Base-by-base conservation (phyloP, 64 coral and sea anemone genomes). In the Pocillopora damicornis region DNA sequence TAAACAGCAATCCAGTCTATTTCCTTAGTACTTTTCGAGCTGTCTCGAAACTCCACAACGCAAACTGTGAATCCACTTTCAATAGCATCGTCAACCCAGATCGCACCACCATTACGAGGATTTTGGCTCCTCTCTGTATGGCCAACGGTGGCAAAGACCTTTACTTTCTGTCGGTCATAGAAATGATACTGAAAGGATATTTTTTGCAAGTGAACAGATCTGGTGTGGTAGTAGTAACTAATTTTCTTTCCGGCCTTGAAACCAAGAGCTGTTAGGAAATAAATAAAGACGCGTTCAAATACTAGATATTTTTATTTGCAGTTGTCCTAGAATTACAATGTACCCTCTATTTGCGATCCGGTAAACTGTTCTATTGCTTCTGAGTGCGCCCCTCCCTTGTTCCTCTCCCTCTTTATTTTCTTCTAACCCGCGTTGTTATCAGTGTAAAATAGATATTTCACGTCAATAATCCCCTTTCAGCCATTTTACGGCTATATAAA, bases 1-100 rank as follows among this genome's bases (percentile, higher is more conserved):
- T 51, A 51, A 12, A 90, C 62, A 6, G 88, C 88, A 23, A 90
- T 30, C 88, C 88, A 90, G 79, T 90, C 82, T 4, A 90, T 25
- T 74, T 75, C 15, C n/a, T 65, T 73, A 34, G 67, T 79, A 18
- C 79, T 58, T 23, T 83, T 90, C 2, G 88, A 90, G 59, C 88
- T 69, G 35, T 90, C 63, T 13, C 79, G 79, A 34, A 80, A 65
- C 22, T 91, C 89, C 72, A 85, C 74, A 37, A 91, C 72, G 16
- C 89, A 91, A 17, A 63, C 89, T 11, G 89, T 85, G 42, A 91
- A 84, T 68, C 69, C 80, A 65, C 77, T 73, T 2, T 71, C 37
- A n/a, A 42, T 91, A 15, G 63, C 89, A 20, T 20, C 42, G 42
- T 84, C 83, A 34, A 91, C 80, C 89, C 89, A 91, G 36, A 86